Base-by-base conservation (phyloP, 2,113 vertebrate species). In the Heloderma charlesbogerti region DNA sequence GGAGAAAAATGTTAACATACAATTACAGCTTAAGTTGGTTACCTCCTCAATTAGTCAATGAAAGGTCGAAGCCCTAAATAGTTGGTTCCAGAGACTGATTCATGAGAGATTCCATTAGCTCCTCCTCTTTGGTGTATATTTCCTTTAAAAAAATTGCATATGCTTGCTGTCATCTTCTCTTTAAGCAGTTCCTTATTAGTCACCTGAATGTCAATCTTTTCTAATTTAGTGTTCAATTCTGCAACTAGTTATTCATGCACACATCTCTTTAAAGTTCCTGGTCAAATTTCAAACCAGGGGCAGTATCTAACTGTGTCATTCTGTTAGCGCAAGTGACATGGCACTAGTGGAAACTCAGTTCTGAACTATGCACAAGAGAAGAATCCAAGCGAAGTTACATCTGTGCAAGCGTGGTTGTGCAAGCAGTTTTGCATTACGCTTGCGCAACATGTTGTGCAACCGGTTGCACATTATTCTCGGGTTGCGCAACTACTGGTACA, bases 21-120 rank as follows among this genome's bases (percentile, higher is more conserved):
- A 66, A 66, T 63, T 67, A 43, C 5, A 51, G 60, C 18, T 27
- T 80, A 66, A 34, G 2, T 1, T 48, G 75, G 57, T 66, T 79
- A 79, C 75, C 87, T 79, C 60, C 29, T 34, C 40, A 88, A 88
- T 88, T 80, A 79, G 74, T 79, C 31, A 79, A 43, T 48, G 4
- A 48, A 79, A 25, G 1, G 10, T 48, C 31, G 25, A 80, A 80
- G 3, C 60, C 57, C 43, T 69, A 88, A 88, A 88, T n/a, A 25
- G 75, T 13, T 88, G 43, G 86, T 25, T 80, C 60, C 29, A 34
- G 45, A 67, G 87, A 25, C 31, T 79, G 77, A 67, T 48, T n/a
- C 87, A 48, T 48, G 60, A 51, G 60, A 66, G 48, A 67, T 31
- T 84, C n/a, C 2, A 48, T 31, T 25, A 29, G 7, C 1, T 63